Base-by-base conservation (phyloP, 2,113 vertebrate genomes). In the Eclectus roratus region DNA sequence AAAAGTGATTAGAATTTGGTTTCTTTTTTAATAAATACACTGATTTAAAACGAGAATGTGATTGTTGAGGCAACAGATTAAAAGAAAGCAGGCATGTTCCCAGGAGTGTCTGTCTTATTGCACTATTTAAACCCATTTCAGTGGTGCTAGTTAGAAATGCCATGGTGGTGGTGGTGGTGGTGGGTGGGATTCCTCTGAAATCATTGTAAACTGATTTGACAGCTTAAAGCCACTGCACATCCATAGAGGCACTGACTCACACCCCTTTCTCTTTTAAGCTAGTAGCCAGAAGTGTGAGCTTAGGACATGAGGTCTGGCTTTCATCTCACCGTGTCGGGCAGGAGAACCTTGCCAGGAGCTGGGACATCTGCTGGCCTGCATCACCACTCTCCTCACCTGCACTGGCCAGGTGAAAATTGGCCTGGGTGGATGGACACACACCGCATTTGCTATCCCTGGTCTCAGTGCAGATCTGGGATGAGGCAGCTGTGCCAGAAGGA, bases 391-490 rank as follows among this genome's bases (percentile, higher is more conserved):
- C 49, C 60, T 56, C 3, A 1, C 16, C 24, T 24, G 43, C 19
- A 20, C 76, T 72, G 39, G 28, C n/a, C 49, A 25, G 43, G 21
- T 68, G 70, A 83, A 76, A 68, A 39, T 27, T 15, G 11, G 27
- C 33, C 55, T 5, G 1, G 23, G 16, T n/a, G 53, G 46, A 37
- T 3, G 35, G 58, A 50, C 4, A 14, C 3, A 2, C 0, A 2
- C 43, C 2, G 0, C 17, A 11, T 27, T 69, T 47, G 66, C 20
- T 41, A 80, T 3, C 37, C 35, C 41, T 0, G 0, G 4, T 43
- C 37, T 52, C 0, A 0, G 24, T 39, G 35, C 35, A 71, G 46
- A 10, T 47, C 9, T 68, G 25, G 29, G 27, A 46, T 69, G 80
- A 83, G 49, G 31, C 44, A 43, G 35, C 44, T n/a, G 1, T 6